phyloP scores from a whole-genome alignment of 2,888 invertebrate species.

The Rhopalosiphum nymphaeae region DNA sequence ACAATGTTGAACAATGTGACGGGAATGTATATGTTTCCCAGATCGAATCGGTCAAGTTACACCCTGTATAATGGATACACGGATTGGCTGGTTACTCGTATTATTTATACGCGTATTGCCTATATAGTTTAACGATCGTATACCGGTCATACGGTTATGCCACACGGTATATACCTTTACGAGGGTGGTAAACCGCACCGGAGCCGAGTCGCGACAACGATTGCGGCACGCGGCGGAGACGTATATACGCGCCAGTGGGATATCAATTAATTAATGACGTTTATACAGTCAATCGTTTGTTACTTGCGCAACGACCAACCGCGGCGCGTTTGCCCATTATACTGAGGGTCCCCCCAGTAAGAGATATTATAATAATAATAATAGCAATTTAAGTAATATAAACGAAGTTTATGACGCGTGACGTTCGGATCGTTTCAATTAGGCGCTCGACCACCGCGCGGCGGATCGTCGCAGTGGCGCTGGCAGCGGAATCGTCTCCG shows the following conservation, averaged over 20 bases:
- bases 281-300: conserved; percentile 33
- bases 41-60: not conserved
- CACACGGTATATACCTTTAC: not conserved
- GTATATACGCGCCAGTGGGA: conserved; percentile 32
- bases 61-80: not conserved
- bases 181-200: not conserved
- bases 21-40: not conserved
- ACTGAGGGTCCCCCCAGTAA: not conserved
- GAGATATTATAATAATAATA: conserved; percentile 12
- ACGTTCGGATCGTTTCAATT: conserved; percentile 9
- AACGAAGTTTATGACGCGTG: conserved; percentile 28
- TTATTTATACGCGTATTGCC: not conserved
- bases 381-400: not conserved
- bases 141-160: not conserved
- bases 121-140: not conserved
- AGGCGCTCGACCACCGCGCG: conserved; percentile 10
- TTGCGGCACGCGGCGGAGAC: not conserved
- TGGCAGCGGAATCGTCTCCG: conserved; percentile 5
- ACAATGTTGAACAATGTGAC: not conserved
- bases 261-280: conserved; percentile 58
- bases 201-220: not conserved
- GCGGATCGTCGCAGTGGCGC: conserved; percentile 4
- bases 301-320: conserved; percentile 16
- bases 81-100: not conserved
- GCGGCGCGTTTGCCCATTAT: conserved; percentile 6